A percentile compares a stretch with the other conserved stretches of the same genome.
Conservation (phyloP, 2,888 invertebrate genomes). For the Flexamia atlantica region DNA sequence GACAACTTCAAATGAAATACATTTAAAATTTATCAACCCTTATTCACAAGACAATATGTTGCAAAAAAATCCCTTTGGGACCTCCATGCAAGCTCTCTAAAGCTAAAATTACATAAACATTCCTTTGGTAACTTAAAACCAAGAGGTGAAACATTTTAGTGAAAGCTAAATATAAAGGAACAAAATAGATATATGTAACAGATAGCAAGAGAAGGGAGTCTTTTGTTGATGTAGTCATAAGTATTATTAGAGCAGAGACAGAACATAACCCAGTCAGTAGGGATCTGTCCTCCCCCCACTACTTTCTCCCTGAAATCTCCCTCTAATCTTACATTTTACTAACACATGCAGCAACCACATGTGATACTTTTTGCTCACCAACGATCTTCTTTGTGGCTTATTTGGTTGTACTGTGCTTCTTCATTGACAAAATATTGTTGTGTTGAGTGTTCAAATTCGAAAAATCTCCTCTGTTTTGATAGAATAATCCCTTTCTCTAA, state of each 20-base stretch:
- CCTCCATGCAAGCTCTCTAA: too few relatives aligned
- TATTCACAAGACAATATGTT: too few relatives aligned
- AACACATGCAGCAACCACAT: not conserved
- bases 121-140: slow-evolving; percentile 1
- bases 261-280: slow-evolving; percentile 24
- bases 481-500: too few relatives aligned
- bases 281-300: not conserved
- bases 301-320: not conserved
- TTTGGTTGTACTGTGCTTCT: not conserved
- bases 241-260: slow-evolving; percentile 12
- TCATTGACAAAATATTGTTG: too few relatives aligned
- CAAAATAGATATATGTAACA: slow-evolving; percentile 32
- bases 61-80: too few relatives aligned
- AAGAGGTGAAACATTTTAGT: not conserved
- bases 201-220: slow-evolving; percentile 36
- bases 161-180: slow-evolving; percentile 16
- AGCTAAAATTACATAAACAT: too few relatives aligned
- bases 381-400: not conserved
- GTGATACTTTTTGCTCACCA: not conserved
- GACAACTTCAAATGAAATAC: too few relatives aligned
- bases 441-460: too few relatives aligned
- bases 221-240: slow-evolving; percentile 37
- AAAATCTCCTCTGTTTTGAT: too few relatives aligned
- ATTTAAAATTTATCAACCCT: too few relatives aligned
- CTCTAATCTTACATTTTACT: not conserved